Evolutionary conservation across 2,888 invertebrate species (phyloP).

Genomic region (Neria commutata): DNA sequence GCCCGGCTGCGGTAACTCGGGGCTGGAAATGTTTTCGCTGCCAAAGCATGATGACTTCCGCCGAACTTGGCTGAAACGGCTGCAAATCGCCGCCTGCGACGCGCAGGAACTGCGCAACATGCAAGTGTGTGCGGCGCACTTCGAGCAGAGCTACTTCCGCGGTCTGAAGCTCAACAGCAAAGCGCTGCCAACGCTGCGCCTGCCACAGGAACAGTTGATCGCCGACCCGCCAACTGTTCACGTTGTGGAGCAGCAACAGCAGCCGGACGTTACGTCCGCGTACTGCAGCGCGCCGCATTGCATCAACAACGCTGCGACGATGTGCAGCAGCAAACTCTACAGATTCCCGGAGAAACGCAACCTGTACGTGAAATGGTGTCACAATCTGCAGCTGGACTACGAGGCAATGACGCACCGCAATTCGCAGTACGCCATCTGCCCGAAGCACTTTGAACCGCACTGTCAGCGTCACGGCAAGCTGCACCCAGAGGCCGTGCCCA

Average conservation of each 20-base stretch:
- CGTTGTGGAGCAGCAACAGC: neutral
- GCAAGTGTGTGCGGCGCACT: constrained; percentile 38
- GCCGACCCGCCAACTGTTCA: neutral
- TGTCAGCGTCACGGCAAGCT: constrained; percentile 39
- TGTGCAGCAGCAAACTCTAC: constrained; percentile 22
- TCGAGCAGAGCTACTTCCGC: constrained; percentile 38
- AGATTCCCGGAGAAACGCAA: constrained; percentile 42
- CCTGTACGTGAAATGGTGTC: constrained; percentile 42
- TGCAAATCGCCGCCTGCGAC: constrained; percentile 3
- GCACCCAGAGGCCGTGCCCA: constrained; percentile 47
- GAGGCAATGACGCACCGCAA: constrained; percentile 39
- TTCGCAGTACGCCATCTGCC: constrained; percentile 40
- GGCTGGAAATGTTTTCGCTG: neutral
- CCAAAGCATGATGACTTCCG: neutral
- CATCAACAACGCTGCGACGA: constrained; percentile 18
- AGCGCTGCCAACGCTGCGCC: neutral
- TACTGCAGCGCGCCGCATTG: constrained; percentile 34
- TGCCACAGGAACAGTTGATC: neutral
- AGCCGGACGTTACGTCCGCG: neutral
- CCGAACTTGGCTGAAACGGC: constrained; percentile 7
- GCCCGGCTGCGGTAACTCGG: neutral
- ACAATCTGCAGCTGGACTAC: constrained; percentile 42
- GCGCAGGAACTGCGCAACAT: constrained; percentile 1
- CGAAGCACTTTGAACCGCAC: constrained; percentile 42
- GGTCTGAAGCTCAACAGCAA: neutral